A percentile compares a stretch with the other conserved stretches of the same genome.
These are phyloP conservation scores for Leptodirus hochenwartii DNA, from an alignment of 2,888 invertebrate species.

Conservation along the genomic window DNA sequence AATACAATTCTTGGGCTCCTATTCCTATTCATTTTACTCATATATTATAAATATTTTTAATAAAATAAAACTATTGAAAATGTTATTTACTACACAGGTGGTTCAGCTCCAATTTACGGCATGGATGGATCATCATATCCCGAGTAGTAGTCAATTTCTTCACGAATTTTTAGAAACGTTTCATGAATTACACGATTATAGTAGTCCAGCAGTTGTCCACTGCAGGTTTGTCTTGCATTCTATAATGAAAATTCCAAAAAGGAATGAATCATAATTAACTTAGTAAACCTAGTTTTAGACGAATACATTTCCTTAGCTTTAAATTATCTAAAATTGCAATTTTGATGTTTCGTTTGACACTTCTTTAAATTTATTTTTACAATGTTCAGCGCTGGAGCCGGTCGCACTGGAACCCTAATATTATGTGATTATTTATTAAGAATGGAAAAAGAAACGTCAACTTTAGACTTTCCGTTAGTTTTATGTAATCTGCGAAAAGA, in stretches of 20 bases:
- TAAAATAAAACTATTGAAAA: no score
- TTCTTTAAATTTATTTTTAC: background rate
- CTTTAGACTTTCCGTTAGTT: background rate
- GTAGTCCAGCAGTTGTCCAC: constrained; percentile 4
- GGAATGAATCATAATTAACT: no score
- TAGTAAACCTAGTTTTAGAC: no score
- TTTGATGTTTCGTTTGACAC: background rate
- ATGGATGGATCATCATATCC: constrained; percentile 5
- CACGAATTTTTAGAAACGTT: constrained; percentile 1
- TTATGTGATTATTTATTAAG: constrained; percentile 2
- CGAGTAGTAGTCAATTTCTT: constrained; percentile 2
- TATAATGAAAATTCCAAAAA: background rate
- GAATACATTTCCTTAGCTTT: no score
- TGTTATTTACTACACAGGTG: no score
- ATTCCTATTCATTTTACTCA: no score
- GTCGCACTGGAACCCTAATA: constrained; percentile 5
- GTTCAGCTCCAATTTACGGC: background rate
- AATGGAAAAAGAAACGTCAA: constrained; percentile 1
- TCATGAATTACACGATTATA: background rate
- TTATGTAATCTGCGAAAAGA: background rate
- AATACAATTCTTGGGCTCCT: no score
- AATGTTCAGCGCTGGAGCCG: constrained; percentile 5
- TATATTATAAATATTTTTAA: no score
- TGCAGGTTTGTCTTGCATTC: constrained; percentile 3
- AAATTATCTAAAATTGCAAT: constrained; percentile 1